These are phyloP conservation scores for Drosophila ananassae DNA, from an alignment of 1,140 invertebrate genomes.

Conservation along the genomic window DNA sequence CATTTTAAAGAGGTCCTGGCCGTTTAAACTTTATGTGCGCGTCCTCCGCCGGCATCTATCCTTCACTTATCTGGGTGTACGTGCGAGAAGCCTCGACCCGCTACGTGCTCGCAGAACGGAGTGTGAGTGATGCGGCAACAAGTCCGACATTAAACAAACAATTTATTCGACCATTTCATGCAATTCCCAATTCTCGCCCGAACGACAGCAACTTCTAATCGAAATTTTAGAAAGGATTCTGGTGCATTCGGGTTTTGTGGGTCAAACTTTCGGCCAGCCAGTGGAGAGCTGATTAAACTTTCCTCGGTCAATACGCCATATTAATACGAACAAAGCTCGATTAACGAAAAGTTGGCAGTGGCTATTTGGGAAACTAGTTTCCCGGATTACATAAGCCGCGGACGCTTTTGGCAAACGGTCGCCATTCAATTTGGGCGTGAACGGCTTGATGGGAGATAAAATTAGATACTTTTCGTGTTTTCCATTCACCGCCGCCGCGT, in stretches of 20 bases:
- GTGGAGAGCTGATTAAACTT: slow-evolving; percentile 39
- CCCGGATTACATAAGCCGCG: slow-evolving; percentile 25
- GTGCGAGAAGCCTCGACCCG: slow-evolving; percentile 36
- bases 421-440: slow-evolving; percentile 40
- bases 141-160: slow-evolving; percentile 51
- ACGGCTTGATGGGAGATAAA: slow-evolving; percentile 41
- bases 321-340: slow-evolving; percentile 12
- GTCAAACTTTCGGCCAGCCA: slow-evolving; percentile 31
- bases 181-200: slow-evolving; percentile 28
- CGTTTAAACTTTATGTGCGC: slow-evolving; percentile 36
- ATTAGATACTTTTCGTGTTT: slow-evolving; percentile 17
- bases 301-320: slow-evolving; percentile 32
- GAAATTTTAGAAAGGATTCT: slow-evolving; percentile 40
- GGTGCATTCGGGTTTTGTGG: slow-evolving; percentile 28
- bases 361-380: slow-evolving; percentile 21
- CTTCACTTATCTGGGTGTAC: slow-evolving; percentile 20
- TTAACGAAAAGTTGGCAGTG: slow-evolving; percentile 1
- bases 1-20: slow-evolving; percentile 28
- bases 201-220: slow-evolving; percentile 36
- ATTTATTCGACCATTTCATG: slow-evolving; percentile 49
- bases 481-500: slow-evolving; percentile 33
- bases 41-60: slow-evolving; percentile 4
- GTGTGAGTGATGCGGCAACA: slow-evolving; percentile 25
- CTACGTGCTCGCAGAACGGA: slow-evolving; percentile 15
- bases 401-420: slow-evolving; percentile 15